Evolutionary conservation across 2,113 vertebrate genomes (phyloP), one percentile per base, ranked within the genome.

Genomic region (Podocnemis expansa): DNA sequence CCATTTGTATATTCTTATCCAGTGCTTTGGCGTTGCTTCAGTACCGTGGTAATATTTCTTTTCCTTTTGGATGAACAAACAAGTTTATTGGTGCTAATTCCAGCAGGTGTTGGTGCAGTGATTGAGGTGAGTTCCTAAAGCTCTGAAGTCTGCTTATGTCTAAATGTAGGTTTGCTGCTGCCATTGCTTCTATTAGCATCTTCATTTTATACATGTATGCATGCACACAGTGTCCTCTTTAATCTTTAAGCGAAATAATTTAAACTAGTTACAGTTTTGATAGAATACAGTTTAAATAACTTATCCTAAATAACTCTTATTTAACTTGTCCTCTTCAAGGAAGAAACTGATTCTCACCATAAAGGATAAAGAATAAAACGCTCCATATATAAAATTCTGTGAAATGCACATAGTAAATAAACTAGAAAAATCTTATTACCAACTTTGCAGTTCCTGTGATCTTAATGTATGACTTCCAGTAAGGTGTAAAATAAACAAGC

Each of bases 21-120:
- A 99, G 99, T 99, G 63, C 97, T 99, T 91, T 99, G 99, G 99
- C 98, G 99, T 55, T 99, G 99, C 96, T 99, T 99, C 58, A 98
- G 99, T 95, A 99, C 99, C 1, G 97, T 99, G 91, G 98, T 99
- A 90, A 99, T 99, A 94, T 99, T 99, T 96, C 98, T 99, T 73
- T 99, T 99, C 96, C 98, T 99, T 92, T 94, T 99, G 91, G 99
- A 99, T 83, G 98, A 99, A 94, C 99, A 99, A 97, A 99, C 99
- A 41, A 99, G 99, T 97, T 97, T 99, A 86, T 97, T 99, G 93
- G 99, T 99, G 45, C 98, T 99, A 84, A 97, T 99, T 78, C 99
- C 99, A 1, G 98, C 99, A 8, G 99, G 99, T 24, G 3, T 99
- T n/a, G 99, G 99, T 25, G 98, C 99, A 1, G 97, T 99, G 70